Evolutionary conservation across 2,888 invertebrate species (phyloP).

Genomic region (Arrhopalites spinosus): DNA sequence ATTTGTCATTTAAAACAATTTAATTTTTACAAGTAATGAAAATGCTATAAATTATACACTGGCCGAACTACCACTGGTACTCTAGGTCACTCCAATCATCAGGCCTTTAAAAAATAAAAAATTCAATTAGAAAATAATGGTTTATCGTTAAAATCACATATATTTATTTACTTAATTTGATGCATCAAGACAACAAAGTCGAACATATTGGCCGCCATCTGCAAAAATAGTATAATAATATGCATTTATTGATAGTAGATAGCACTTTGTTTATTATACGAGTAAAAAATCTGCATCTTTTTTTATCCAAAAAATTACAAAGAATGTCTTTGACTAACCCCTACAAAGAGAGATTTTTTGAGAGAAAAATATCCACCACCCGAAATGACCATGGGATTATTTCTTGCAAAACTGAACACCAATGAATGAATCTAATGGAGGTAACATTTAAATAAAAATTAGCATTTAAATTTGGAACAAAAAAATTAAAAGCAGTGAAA

Average conservation of each 20-base stretch:
- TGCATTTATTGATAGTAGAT: no score
- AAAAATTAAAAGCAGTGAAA: background rate
- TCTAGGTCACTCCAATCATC: conserved; percentile 21
- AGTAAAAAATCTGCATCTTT: no score
- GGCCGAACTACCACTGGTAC: conserved; percentile 8
- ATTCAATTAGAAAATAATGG: no score
- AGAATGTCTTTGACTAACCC: conserved; percentile 34
- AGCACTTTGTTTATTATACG: no score
- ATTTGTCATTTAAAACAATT: no score
- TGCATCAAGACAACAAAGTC: conserved; percentile 51
- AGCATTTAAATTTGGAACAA: background rate
- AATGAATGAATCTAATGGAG: conserved; percentile 43
- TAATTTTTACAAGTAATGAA: no score
- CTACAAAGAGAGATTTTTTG: conserved; percentile 43
- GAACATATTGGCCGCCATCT: conserved; percentile 43
- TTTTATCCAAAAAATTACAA: no score
- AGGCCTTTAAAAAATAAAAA: no score
- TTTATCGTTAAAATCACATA: no score
- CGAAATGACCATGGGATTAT: conserved; percentile 45
- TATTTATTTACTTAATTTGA: conserved; percentile 48
- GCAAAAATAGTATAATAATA: background rate
- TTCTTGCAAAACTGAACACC: conserved; percentile 48
- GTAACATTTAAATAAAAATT: background rate
- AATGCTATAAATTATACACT: no score
- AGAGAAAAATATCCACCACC: conserved; percentile 51